Evolutionary conservation across 2,888 invertebrate genomes (phyloP).

Genomic region (Drosophila percnosoma): DNA sequence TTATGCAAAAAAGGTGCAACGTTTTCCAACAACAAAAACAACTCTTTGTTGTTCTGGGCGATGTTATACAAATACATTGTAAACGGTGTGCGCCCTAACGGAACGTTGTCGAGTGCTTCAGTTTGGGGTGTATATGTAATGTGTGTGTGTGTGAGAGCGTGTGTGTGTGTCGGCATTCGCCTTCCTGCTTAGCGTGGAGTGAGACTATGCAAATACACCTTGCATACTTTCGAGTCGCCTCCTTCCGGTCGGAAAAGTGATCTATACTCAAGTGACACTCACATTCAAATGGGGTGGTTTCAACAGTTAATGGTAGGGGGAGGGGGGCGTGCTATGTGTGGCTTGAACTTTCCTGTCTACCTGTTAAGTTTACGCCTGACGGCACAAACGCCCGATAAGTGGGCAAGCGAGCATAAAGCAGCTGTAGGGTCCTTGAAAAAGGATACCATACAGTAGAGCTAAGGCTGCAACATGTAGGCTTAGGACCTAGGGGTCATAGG

Average conservation of each 20-base stretch:
- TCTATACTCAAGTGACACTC: constrained; percentile 57
- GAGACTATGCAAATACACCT: constrained; percentile 74
- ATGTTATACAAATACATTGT: constrained; percentile 53
- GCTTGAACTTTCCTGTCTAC: constrained; percentile 65
- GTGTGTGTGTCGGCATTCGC: constrained; percentile 39
- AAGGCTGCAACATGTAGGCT: constrained; percentile 48
- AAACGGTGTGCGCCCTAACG: constrained; percentile 55
- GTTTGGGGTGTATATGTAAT: constrained; percentile 35
- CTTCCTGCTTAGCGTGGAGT: constrained; percentile 12
- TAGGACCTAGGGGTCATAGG: constrained; percentile 44
- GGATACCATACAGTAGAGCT: constrained; percentile 40
- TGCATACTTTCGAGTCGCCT: constrained; percentile 52
- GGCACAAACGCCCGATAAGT: constrained; percentile 59
- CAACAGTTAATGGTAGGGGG: constrained; percentile 2
- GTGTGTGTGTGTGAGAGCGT: constrained; percentile 2
- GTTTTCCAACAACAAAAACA: constrained; percentile 70
- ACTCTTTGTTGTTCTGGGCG: constrained; percentile 71
- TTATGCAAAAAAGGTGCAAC: constrained; percentile 78
- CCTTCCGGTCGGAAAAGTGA: constrained; percentile 74
- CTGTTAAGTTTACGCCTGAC: constrained; percentile 77
- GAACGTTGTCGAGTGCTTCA: constrained; percentile 45
- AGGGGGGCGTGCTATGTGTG: constrained; percentile 19
- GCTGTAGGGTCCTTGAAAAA: constrained; percentile 70
- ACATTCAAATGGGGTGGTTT: constrained; percentile 54
- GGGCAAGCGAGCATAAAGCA: constrained; percentile 38